Conservation (phyloP, 2,113 vertebrate genomes). For the Silurus glanis region DNA sequence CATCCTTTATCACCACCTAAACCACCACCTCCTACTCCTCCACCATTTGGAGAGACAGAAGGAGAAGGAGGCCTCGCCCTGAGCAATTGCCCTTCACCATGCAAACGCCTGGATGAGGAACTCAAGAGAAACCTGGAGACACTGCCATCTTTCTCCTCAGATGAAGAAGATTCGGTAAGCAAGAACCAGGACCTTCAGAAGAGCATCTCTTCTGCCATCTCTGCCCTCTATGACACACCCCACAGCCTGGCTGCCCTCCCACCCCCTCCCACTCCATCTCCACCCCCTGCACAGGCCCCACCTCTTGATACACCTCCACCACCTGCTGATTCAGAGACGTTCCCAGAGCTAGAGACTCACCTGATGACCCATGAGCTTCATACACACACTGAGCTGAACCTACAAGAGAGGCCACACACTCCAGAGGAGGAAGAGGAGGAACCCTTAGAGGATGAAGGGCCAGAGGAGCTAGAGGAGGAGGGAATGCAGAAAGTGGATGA, state of each 20-base stretch:
- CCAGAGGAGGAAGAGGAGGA: constrained; percentile 30
- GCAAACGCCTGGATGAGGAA: constrained; percentile 85
- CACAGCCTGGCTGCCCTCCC: constrained; percentile 71
- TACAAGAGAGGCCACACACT: constrained; percentile 10
- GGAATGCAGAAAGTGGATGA: constrained; percentile 15
- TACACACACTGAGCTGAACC: constrained; percentile 20
- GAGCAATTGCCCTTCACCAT: constrained; percentile 79
- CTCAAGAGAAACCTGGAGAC: constrained; percentile 88
- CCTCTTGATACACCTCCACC: constrained; percentile 62
- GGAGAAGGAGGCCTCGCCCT: constrained; percentile 73
- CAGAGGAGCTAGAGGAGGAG: constrained; percentile 37
- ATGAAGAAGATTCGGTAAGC: constrained; percentile 87
- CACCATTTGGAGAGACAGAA: constrained; percentile 62
- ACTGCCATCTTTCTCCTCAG: constrained; percentile 86
- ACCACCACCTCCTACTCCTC: constrained; percentile 51
- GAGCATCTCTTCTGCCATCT: constrained; percentile 91
- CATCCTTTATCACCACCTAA: constrained; percentile 59
- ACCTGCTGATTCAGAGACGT: constrained; percentile 55
- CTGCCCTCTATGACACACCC: constrained; percentile 84
- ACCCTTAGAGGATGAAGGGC: constrained; percentile 23
- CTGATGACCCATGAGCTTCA: constrained; percentile 35
- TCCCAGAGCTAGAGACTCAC: constrained; percentile 42
- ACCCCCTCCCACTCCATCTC: constrained; percentile 59
- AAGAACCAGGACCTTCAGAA: constrained; percentile 93
- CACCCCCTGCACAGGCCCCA: constrained; percentile 53